Conservation (phyloP, 2,113 vertebrate genomes). For the Romanogobio albipinnatus region DNA sequence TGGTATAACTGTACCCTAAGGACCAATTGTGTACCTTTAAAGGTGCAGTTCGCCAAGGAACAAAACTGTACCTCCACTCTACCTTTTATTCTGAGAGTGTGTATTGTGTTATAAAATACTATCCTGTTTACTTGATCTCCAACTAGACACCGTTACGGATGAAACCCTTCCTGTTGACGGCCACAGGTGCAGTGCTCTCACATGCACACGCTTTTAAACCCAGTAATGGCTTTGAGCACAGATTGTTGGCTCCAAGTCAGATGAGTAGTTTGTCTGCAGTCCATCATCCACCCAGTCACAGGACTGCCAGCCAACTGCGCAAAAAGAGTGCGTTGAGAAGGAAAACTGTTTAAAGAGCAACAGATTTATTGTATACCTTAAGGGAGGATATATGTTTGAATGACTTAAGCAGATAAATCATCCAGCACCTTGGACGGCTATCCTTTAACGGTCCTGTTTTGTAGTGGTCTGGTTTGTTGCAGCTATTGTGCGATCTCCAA, state of each 20-base stretch:
- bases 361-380: conserved; percentile 52
- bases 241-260: conserved; percentile 31
- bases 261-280: conserved; percentile 18
- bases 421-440: conserved; percentile 14
- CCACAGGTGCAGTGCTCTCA: not conserved
- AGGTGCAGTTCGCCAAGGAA: too few species aligned
- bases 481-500: not conserved
- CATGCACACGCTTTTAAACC: not conserved
- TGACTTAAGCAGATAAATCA: not conserved
- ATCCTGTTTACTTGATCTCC: not conserved
- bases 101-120: not conserved
- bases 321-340: not conserved
- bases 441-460: conserved; percentile 34
- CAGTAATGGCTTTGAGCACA: not conserved
- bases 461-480: conserved; percentile 44
- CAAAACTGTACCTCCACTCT: too few species aligned
- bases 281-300: conserved; percentile 15
- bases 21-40: too few species aligned
- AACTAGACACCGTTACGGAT: not conserved
- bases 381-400: conserved; percentile 12
- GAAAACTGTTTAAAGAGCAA: conserved; percentile 3
- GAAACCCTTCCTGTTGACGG: not conserved
- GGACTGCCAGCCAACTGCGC: not conserved
- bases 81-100: too few species aligned
- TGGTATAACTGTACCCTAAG: too few species aligned